phyloP scores from a whole-genome alignment of 2,113 vertebrate species.

The Cephalopterus ornatus region DNA sequence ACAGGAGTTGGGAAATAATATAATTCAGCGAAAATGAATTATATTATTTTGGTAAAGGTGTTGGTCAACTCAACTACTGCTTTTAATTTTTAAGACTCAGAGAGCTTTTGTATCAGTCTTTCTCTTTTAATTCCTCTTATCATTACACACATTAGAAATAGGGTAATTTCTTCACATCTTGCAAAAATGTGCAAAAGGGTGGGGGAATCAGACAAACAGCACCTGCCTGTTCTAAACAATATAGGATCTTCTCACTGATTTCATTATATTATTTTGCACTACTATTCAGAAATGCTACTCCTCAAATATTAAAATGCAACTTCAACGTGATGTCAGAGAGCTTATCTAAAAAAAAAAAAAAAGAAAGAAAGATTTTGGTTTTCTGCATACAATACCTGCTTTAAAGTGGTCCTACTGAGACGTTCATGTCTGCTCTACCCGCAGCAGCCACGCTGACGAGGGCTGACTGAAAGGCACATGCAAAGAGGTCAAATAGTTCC shows the following conservation, averaged over 20 bases:
- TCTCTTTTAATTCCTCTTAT: neutral
- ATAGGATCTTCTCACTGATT: neutral
- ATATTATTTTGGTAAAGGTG: neutral
- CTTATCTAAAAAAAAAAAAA: neutral
- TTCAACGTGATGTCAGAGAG: neutral
- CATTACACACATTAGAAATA: neutral
- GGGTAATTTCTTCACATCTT: neutral
- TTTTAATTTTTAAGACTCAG: neutral
- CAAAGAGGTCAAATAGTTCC: neutral
- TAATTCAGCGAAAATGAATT: neutral
- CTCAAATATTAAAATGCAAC: neutral
- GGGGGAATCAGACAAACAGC: neutral
- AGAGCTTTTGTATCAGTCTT: neutral
- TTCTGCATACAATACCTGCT: slow-evolving; percentile 25
- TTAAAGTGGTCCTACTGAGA: slow-evolving; percentile 18
- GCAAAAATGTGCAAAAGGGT: neutral
- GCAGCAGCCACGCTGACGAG: neutral
- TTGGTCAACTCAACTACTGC: neutral
- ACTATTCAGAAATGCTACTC: neutral
- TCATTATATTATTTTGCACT: neutral
- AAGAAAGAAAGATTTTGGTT: neutral
- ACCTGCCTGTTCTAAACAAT: neutral
- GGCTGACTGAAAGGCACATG: neutral
- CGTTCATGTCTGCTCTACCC: neutral
- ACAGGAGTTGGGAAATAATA: neutral